Evolutionary conservation across 2,888 invertebrate species (phyloP).

Genomic region (Synanthedon formicaeformis): DNA sequence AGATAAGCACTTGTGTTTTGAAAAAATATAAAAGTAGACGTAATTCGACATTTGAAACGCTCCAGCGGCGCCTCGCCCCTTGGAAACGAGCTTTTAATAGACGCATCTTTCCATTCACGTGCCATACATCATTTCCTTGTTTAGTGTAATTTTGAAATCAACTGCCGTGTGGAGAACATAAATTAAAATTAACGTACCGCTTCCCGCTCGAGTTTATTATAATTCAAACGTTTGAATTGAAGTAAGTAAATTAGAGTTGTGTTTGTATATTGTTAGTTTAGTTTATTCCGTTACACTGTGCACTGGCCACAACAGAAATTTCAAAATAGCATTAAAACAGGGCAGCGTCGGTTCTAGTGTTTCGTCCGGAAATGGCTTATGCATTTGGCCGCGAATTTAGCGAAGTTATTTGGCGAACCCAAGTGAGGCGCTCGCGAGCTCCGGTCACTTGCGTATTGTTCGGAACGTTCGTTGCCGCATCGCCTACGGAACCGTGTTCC

Average conservation of each 20-base stretch:
- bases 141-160: conserved; percentile 11
- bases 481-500: conserved; percentile 32
- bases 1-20: conserved; percentile 11
- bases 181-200: neutral
- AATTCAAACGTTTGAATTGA: neutral
- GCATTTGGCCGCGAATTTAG: conserved; percentile 45
- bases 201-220: conserved; percentile 9
- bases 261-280: neutral
- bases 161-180: neutral
- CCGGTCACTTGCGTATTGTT: conserved; percentile 34
- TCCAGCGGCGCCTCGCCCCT: conserved; percentile 8
- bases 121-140: conserved; percentile 13
- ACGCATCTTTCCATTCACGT: conserved; percentile 14
- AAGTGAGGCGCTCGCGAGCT: conserved; percentile 5
- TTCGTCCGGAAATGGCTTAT: conserved; percentile 31
- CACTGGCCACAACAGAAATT: conserved; percentile 22
- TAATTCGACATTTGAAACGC: conserved; percentile 23
- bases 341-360: neutral
- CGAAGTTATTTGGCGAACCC: conserved; percentile 32
- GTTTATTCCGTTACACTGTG: conserved; percentile 4
- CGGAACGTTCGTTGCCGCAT: conserved; percentile 20
- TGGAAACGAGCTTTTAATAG: conserved; percentile 26
- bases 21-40: conserved; percentile 22
- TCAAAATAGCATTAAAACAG: conserved; percentile 10
- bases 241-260: neutral